phyloP scores from a whole-genome alignment of 64 coral and sea anemone species.

The Montipora foliosa region DNA sequence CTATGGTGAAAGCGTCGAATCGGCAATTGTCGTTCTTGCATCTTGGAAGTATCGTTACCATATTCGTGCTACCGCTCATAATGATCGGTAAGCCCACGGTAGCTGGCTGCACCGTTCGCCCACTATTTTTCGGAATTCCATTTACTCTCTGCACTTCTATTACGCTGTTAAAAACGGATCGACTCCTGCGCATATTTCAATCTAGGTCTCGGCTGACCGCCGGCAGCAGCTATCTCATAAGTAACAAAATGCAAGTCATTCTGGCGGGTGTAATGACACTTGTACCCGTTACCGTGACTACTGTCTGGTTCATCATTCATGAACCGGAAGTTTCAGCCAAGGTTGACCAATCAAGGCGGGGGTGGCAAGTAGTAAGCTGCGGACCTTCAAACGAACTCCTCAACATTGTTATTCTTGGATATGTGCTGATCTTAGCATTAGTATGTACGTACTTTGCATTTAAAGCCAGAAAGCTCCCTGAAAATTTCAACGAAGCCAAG shows the following conservation, averaged over 20 bases:
- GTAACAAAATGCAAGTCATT: constrained; percentile 90
- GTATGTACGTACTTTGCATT: constrained; percentile 92
- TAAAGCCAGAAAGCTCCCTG: constrained; percentile 87
- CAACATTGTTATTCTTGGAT: constrained; percentile 63
- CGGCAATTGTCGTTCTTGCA: constrained; percentile 90
- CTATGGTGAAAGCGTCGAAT: constrained; percentile 95
- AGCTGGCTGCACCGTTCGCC: constrained; percentile 50
- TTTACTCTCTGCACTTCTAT: constrained; percentile 90
- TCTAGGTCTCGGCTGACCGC: constrained; percentile 74
- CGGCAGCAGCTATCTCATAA: constrained; percentile 80
- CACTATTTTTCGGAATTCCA: constrained; percentile 77
- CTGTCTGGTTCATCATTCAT: constrained; percentile 72
- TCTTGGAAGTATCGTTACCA: constrained; percentile 56
- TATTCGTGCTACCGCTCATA: constrained; percentile 72
- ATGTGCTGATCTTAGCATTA: constrained; percentile 80
- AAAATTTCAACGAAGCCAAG: constrained; percentile 98
- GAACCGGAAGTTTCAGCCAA: constrained; percentile 39
- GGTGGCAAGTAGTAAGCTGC: constrained; percentile 68
- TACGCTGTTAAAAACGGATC: constrained; percentile 90
- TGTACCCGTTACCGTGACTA: constrained; percentile 73
- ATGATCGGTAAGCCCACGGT: constrained; percentile 76
- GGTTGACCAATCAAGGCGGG: constrained; percentile 25
- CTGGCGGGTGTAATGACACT: constrained; percentile 57
- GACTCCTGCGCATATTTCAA: constrained; percentile 95
- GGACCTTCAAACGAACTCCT: constrained; percentile 50